A percentile compares a stretch with the other conserved stretches of the same genome.
phyloP scores from a whole-genome alignment of 1,140 invertebrate species.

The Megalopta genalis region DNA sequence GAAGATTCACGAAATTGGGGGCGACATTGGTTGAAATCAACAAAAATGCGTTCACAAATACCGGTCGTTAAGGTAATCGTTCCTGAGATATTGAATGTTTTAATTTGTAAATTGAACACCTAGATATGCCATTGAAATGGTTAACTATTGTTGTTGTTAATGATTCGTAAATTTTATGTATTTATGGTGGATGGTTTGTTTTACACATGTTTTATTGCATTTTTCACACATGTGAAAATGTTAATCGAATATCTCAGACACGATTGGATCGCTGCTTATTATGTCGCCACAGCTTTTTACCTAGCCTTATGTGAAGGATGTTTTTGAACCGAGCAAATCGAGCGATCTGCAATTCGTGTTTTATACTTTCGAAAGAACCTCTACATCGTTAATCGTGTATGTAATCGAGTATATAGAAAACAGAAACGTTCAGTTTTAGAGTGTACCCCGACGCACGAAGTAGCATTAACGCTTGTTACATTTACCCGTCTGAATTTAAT shows the following conservation, averaged over 20 bases:
- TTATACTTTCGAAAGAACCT: constrained; percentile 10
- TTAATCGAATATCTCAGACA: not conserved
- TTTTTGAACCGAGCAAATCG: not conserved
- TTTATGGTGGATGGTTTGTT: too few relatives aligned
- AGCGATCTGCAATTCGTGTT: constrained; percentile 14
- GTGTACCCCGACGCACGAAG: constrained; percentile 6
- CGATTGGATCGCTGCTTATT: not conserved
- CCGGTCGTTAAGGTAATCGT: not conserved
- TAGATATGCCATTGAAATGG: too few relatives aligned
- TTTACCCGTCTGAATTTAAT: constrained; percentile 14
- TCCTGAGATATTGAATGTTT: not conserved
- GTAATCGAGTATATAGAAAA: not conserved
- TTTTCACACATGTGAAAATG: too few relatives aligned
- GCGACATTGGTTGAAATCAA: too few relatives aligned
- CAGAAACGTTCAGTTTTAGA: constrained; percentile 6
- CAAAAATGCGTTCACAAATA: too few relatives aligned
- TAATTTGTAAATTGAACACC: not conserved
- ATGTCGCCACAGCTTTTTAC: not conserved
- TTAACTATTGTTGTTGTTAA: too few relatives aligned
- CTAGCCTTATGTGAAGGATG: not conserved
- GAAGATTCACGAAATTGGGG: too few relatives aligned
- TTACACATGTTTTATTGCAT: too few relatives aligned
- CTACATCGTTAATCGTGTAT: not conserved
- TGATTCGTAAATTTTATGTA: too few relatives aligned
- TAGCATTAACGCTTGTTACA: constrained; percentile 22